Evolutionary conservation across 1,140 invertebrate species (phyloP), one percentile per base, ranked within the genome.

Genomic region (Tetragonula clypearis): DNA sequence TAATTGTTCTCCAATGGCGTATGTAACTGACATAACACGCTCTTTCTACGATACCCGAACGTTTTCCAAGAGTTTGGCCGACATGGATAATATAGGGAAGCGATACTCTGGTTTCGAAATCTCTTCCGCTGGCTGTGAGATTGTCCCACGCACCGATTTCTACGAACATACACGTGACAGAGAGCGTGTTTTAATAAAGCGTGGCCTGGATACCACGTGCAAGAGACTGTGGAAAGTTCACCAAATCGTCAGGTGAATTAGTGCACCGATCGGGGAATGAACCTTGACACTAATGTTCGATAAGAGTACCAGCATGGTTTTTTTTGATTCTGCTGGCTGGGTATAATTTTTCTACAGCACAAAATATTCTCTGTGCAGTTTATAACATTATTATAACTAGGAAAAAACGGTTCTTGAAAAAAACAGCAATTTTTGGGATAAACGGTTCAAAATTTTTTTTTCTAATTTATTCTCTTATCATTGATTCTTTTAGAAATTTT

Each of bases 131-230:
- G 30, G 75, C 82, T 88, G 89, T 90, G 90, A 69, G 87, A 90
- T 66, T 87, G 79, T 92, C 91, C 86, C 91, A 92, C 91, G 91
- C 90, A 92, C 91, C 75, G 78, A 87, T 92, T 92, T 92, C 89
- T 89, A 90, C 69, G 56, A 76, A 8, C 77, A 60, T 77, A 76
- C 89, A 65, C 82, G 82, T 86, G 88, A 85, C 82, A 53, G 41
- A n/a, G 23, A 68, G 69, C 53, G 73, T 76, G 79, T 56, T 80
- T 88, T 83, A 89, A 86, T 88, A 88, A 85, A 85, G 21, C 49
- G 12, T 89, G 87, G 58, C 88, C 87, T 89, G 84, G 84, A 89
- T 89, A 77, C 76, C 78, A 68, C 73, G 82, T 81, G 69, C 58
- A 66, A 71, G 84, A 90, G 90, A 92, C 66, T 82, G 65, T 83